Percentiles rank a stretch among this genome's conserved stretches.
Evolutionary conservation across 2,888 invertebrate genomes (phyloP).

Genomic region (Creontiades dilutus): DNA sequence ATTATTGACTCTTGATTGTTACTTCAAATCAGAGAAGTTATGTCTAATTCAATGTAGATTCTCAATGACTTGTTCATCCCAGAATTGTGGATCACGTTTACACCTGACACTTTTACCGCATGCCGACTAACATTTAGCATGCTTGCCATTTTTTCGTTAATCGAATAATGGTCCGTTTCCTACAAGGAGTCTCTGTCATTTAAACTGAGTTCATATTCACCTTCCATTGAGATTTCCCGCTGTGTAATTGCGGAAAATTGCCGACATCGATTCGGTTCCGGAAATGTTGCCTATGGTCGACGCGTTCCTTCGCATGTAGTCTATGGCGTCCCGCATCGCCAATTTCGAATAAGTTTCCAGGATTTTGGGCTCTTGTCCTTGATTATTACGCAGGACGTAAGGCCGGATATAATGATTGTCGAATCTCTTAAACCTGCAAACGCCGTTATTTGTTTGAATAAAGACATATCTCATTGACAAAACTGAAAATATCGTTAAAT

Average conservation of each 20-base stretch:
- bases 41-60: too few relatives aligned
- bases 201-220: constrained; percentile 79
- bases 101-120: constrained; percentile 46
- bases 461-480: too few relatives aligned
- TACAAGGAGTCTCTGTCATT: neutral
- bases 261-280: constrained; percentile 93
- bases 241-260: constrained; percentile 93
- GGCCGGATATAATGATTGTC: constrained; percentile 96
- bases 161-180: neutral
- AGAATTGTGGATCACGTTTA: neutral
- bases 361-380: constrained; percentile 94
- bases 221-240: constrained; percentile 91
- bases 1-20: too few relatives aligned
- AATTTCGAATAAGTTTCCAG: constrained; percentile 95
- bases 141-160: neutral
- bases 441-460: too few relatives aligned
- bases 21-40: too few relatives aligned
- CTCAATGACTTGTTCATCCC: too few relatives aligned
- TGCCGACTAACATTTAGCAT: constrained; percentile 38
- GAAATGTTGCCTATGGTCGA: constrained; percentile 93
- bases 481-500: neutral
- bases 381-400: constrained; percentile 89
- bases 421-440: constrained; percentile 90
- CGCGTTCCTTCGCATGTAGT: constrained; percentile 92
- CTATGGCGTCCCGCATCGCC: constrained; percentile 95